Conservation (phyloP, 2,888 invertebrate species). For the Cheilosia vulpina region DNA sequence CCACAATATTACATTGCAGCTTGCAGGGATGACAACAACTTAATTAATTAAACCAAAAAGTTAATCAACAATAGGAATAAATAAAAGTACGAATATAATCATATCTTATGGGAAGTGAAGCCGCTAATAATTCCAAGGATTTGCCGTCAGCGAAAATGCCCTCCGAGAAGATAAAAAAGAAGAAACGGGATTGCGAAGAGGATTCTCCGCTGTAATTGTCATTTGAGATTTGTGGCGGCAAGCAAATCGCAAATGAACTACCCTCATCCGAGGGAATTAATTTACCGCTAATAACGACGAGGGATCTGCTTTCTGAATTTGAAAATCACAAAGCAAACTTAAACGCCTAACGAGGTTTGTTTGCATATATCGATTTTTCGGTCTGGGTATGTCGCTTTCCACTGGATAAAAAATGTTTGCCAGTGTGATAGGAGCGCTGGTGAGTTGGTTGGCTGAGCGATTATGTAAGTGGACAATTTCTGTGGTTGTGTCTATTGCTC, state of each 20-base stretch:
- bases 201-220: conserved; percentile 24
- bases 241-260: conserved; percentile 17
- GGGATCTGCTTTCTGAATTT: conserved; percentile 31
- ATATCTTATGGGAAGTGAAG: conserved; percentile 11
- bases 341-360: background rate
- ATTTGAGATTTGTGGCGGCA: conserved; percentile 26
- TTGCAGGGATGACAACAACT: background rate
- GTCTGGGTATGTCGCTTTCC: background rate
- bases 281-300: conserved; percentile 28
- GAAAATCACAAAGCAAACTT: conserved; percentile 37
- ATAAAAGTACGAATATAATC: conserved; percentile 10
- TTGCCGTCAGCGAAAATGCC: conserved; percentile 30
- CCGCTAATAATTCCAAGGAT: conserved; percentile 19
- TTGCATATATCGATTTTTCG: conserved; percentile 40
- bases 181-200: conserved; percentile 7
- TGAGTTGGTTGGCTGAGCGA: background rate
- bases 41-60: conserved; percentile 34
- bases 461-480: conserved; percentile 49
- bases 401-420: conserved; percentile 38
- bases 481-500: conserved; percentile 29
- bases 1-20: background rate
- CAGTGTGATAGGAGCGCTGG: conserved; percentile 4
- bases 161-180: background rate
- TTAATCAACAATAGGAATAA: conserved; percentile 6
- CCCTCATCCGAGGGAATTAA: conserved; percentile 37